Percentiles rank a stretch among this genome's conserved stretches.
Conservation (phyloP, 1,140 invertebrate species). For the fruit fly (Drosophila melanogaster) region Release_6_plus_ISO1_MT NT_037436.4:17187501-17188000, state of each 20-base stretch:
- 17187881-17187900: conserved; percentile 4
- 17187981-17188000: conserved; percentile 13
- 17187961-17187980: conserved; percentile 29
- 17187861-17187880: background rate
- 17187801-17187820: background rate
- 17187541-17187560: too few species aligned
- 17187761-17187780: conserved; percentile 10
- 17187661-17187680: conserved; percentile 26
- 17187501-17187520: too few species aligned
- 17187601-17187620: too few species aligned
- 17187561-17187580: too few species aligned
- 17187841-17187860: background rate
- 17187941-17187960: conserved; percentile 12
- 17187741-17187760: conserved; percentile 24
- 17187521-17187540: too few species aligned
- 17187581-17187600: too few species aligned
- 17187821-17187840: background rate
- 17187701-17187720: conserved; percentile 8
- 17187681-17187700: background rate
- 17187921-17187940: conserved; percentile 3
- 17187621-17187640: background rate
- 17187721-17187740: conserved; percentile 30
- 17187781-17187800: background rate
- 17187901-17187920: conserved; percentile 8
- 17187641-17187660: conserved; percentile 15